phyloP scores from a whole-genome alignment of 2,797 vertebrate genomes.

The Notolepis coatsorum region DNA sequence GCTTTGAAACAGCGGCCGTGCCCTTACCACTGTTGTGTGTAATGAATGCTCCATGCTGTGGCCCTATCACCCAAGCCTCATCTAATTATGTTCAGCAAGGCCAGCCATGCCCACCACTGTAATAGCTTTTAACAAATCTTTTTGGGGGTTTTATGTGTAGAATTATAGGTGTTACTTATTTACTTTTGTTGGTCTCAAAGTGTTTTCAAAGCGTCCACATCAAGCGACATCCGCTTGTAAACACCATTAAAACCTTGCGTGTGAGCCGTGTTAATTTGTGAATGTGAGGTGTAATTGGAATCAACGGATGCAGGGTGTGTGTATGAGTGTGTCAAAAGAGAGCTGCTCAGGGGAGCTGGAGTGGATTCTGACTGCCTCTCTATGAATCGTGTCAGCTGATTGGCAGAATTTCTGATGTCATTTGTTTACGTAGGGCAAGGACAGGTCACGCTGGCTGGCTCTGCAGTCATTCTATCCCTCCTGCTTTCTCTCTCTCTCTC shows the following conservation, averaged over 20 bases:
- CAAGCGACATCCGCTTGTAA: neutral
- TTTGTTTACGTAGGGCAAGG: conserved; percentile 68
- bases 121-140: conserved; percentile 50
- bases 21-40: conserved; percentile 6
- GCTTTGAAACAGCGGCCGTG: conserved; percentile 28
- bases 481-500: no score
- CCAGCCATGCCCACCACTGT: conserved; percentile 26
- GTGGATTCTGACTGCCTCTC: conserved; percentile 36
- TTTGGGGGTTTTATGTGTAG: conserved; percentile 18
- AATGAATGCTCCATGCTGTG: conserved; percentile 23
- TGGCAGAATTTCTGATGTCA: conserved; percentile 73
- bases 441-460: conserved; percentile 50
- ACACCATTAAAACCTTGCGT: neutral
- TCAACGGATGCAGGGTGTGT: neutral
- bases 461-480: neutral
- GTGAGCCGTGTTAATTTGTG: neutral
- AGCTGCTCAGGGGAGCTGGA: conserved; percentile 13
- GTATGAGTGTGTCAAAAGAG: neutral
- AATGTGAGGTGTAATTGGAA: conserved; percentile 4
- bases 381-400: conserved; percentile 68
- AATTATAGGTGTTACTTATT: conserved; percentile 12
- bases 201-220: neutral
- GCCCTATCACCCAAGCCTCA: conserved; percentile 33
- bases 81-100: conserved; percentile 51
- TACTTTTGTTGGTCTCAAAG: conserved; percentile 1